phyloP scores from a whole-genome alignment of 2,113 vertebrate genomes.

The Paracanthobrama guichenoti region DNA sequence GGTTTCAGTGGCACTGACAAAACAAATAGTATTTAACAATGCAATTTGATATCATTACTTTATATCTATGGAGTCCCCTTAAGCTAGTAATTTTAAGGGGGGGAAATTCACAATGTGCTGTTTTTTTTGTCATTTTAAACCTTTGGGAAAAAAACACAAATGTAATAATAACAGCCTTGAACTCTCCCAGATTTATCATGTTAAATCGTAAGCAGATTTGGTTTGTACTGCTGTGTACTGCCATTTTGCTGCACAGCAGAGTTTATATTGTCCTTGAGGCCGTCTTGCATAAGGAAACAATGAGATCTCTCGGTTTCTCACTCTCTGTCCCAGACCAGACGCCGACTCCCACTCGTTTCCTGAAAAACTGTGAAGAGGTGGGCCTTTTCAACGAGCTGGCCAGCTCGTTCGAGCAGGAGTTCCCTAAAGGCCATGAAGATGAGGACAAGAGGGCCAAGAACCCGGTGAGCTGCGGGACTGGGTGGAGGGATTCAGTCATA shows the following conservation, averaged over 20 bases:
- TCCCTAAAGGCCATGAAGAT: constrained; percentile 90
- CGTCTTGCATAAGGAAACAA: constrained; percentile 50
- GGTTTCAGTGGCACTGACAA: not conserved
- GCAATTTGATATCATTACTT: constrained; percentile 19
- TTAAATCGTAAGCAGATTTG: constrained; percentile 6
- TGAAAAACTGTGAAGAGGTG: constrained; percentile 98
- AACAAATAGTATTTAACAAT: not conserved
- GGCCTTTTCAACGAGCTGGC: constrained; percentile 96
- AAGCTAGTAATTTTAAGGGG: not conserved
- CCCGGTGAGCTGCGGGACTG: constrained; percentile 68
- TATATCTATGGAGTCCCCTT: not conserved
- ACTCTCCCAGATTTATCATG: constrained; percentile 5
- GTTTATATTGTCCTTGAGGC: constrained; percentile 47
- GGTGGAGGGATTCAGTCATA: constrained; percentile 43
- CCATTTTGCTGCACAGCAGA: not conserved
- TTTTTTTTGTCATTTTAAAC: constrained; percentile 25
- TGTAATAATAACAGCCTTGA: not conserved
- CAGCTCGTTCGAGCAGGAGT: constrained; percentile 94
- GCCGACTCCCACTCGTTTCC: constrained; percentile 95
- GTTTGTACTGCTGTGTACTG: too few species aligned
- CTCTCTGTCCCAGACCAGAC: constrained; percentile 86
- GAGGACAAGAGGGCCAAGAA: constrained; percentile 86
- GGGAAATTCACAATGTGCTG: not conserved
- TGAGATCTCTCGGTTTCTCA: constrained; percentile 48
- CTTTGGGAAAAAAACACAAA: constrained; percentile 21